phyloP scores from a whole-genome alignment of 2,888 invertebrate genomes.

The Drosophila melanosoma region DNA sequence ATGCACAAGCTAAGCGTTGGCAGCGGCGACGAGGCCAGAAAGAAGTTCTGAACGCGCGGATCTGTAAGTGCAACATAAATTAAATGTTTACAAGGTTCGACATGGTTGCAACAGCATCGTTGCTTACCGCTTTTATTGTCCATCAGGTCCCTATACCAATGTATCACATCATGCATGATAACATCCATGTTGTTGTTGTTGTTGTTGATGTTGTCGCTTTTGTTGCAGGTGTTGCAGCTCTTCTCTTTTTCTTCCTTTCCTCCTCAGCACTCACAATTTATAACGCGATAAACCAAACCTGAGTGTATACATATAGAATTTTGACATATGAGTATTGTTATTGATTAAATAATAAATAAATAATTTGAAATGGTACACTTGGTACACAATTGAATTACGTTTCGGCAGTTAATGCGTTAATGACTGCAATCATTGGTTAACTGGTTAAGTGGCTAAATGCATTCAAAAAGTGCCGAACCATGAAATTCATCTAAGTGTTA shows the following conservation, averaged over 20 bases:
- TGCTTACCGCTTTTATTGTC: conserved; percentile 90
- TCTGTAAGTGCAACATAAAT: conserved; percentile 86
- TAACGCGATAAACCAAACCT: neutral
- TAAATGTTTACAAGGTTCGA: neutral
- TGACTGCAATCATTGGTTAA: neutral
- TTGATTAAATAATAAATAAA: neutral
- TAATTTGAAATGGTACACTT: neutral
- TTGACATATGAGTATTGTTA: neutral
- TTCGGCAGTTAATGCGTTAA: conserved; percentile 1
- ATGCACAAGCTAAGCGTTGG: conserved; percentile 94
- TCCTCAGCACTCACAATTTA: conserved; percentile 1
- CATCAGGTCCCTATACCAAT: conserved; percentile 90
- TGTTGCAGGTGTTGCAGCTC: conserved; percentile 11
- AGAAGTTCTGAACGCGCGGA: conserved; percentile 94
- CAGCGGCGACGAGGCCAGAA: conserved; percentile 95
- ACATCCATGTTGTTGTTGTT: conserved; percentile 76
- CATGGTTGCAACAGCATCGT: neutral
- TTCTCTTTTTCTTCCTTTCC: neutral
- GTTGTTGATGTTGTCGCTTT: conserved; percentile 14
- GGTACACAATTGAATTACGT: neutral
- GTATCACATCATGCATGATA: conserved; percentile 83
- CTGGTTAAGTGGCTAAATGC: neutral
- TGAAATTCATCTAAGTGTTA: neutral
- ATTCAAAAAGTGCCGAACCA: neutral
- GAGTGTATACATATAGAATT: neutral